These are phyloP conservation scores for Tenualosa ilisha DNA, from an alignment of 2,797 vertebrate genomes.

Conservation along the genomic window DNA sequence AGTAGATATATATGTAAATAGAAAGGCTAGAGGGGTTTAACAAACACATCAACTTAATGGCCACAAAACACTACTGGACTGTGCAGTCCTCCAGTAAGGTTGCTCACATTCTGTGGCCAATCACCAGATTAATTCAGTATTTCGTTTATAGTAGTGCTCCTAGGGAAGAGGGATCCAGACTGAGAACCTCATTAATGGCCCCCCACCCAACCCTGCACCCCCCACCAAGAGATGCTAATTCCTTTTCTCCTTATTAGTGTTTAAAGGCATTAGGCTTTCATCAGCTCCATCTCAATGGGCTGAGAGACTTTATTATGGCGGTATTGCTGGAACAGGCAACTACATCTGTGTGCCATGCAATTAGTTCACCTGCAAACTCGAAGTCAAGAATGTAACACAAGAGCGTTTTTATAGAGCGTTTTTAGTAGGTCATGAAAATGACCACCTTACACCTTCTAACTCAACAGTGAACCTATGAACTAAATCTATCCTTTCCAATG, in stretches of 20 bases:
- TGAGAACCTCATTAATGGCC: neutral
- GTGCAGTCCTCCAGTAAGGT: neutral
- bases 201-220: neutral
- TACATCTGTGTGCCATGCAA: neutral
- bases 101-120: conserved; percentile 3
- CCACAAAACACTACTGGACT: neutral
- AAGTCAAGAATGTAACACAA: neutral
- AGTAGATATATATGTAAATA: neutral
- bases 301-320: neutral
- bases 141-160: neutral
- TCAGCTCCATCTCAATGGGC: neutral
- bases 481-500: neutral
- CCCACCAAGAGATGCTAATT: neutral
- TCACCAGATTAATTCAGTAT: neutral
- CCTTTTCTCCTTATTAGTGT: neutral
- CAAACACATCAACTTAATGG: neutral
- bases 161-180: neutral
- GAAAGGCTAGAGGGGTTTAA: neutral
- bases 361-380: too few relatives aligned
- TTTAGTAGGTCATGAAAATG: neutral
- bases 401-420: neutral
- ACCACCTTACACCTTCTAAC: neutral
- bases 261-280: neutral
- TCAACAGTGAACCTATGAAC: neutral
- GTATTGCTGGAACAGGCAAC: neutral